A percentile compares a stretch with the other conserved stretches of the same genome.
phyloP scores from a whole-genome alignment of 2,888 invertebrate genomes.

The Geophilus truncorum region DNA sequence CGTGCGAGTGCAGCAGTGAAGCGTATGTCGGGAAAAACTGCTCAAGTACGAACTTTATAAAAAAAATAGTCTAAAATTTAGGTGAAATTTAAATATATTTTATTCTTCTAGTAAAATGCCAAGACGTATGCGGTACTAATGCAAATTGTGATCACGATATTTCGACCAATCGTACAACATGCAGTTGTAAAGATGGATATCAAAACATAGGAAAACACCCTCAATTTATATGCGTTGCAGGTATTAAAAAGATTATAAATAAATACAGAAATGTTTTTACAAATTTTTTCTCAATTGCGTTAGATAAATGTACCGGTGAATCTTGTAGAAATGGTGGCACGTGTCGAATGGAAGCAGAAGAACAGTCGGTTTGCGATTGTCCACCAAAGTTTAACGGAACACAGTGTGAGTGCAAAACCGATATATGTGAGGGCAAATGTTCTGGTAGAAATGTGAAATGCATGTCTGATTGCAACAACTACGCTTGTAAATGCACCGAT shows the following conservation, averaged over 20 bases:
- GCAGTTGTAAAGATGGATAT: background rate
- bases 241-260: background rate
- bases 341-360: background rate
- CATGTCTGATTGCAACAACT: background rate
- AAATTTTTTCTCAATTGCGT: background rate
- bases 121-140: background rate
- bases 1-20: background rate
- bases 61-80: background rate
- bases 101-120: background rate
- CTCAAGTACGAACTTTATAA: background rate
- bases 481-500: background rate
- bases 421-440: no score
- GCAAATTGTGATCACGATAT: background rate
- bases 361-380: background rate
- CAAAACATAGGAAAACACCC: background rate
- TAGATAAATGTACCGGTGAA: background rate
- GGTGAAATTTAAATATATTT: background rate
- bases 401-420: background rate
- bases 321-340: background rate
- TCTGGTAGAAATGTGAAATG: no score
- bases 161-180: background rate
- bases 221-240: background rate
- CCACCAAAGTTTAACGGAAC: no score
- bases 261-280: background rate
- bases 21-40: background rate